A percentile compares a stretch with the other conserved stretches of the same genome.
Conservation (phyloP, 2,797 vertebrate genomes). For the Coreius guichenoti region DNA sequence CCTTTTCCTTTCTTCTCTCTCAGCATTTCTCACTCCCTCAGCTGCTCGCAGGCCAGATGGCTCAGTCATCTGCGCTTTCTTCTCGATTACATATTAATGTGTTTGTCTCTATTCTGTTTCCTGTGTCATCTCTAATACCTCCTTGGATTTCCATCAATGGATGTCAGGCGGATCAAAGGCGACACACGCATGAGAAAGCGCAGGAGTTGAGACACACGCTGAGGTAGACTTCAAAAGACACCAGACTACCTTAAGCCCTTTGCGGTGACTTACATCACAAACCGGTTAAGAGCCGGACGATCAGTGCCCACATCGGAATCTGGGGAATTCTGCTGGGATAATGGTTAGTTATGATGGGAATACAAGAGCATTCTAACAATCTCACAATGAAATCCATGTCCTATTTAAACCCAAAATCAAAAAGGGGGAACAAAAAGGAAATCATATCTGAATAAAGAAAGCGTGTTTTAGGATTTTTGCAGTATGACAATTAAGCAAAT, state of each 20-base stretch:
- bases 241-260: conserved; percentile 48
- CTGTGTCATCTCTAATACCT: conserved; percentile 69
- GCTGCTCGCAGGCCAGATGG: conserved; percentile 70
- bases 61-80: conserved; percentile 68
- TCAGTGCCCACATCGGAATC: conserved; percentile 9
- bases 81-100: conserved; percentile 65
- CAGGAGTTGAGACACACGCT: conserved; percentile 35
- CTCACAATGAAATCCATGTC: neutral
- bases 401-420: neutral
- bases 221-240: conserved; percentile 46
- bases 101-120: conserved; percentile 69
- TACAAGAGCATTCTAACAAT: neutral
- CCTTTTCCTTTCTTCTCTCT: conserved; percentile 3
- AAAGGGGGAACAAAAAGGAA: neutral
- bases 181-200: conserved; percentile 63
- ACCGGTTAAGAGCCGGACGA: conserved; percentile 20
- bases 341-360: conserved; percentile 18
- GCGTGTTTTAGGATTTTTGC: neutral
- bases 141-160: conserved; percentile 67
- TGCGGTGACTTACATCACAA: conserved; percentile 38
- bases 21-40: conserved; percentile 10
- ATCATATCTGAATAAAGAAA: neutral
- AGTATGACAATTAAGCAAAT: neutral
- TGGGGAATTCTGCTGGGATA: conserved; percentile 5
- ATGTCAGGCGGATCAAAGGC: conserved; percentile 70